phyloP scores from a whole-genome alignment of 2,797 vertebrate genomes.

The Gymnoscopelus microlampas region DNA sequence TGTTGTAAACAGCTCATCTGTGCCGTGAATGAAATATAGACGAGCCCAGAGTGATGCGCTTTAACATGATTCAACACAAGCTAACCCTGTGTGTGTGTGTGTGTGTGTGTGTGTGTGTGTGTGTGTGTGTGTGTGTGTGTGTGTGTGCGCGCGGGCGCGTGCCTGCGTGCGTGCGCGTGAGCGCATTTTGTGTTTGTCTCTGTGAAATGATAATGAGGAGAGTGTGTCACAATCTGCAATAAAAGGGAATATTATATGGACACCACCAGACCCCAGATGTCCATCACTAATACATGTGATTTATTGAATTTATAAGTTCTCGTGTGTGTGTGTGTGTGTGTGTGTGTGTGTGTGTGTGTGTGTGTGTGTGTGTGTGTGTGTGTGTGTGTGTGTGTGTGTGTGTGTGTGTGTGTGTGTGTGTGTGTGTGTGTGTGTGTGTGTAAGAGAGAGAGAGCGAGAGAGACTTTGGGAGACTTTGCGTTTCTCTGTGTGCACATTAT shows the following conservation, averaged over 20 bases:
- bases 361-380: conserved; percentile 5
- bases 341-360: conserved; percentile 9
- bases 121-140: conserved; percentile 16
- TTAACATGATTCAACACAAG: conserved; percentile 68
- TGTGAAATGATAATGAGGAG: conserved; percentile 56
- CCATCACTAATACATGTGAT: conserved; percentile 68
- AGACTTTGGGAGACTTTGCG: background rate
- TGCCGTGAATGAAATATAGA: conserved; percentile 71
- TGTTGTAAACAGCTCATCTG: conserved; percentile 76
- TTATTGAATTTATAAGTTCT: conserved; percentile 46
- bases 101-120: conserved; percentile 5
- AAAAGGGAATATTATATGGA: conserved; percentile 70
- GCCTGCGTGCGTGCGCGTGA: conserved; percentile 37
- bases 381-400: conserved; percentile 12
- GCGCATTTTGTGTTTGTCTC: conserved; percentile 14
- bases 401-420: conserved; percentile 4
- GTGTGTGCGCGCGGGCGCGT: background rate
- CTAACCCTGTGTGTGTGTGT: conserved; percentile 45
- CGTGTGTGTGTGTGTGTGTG: background rate
- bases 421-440: conserved; percentile 4
- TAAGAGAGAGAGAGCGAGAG: no score
- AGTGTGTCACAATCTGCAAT: conserved; percentile 54
- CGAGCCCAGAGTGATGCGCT: conserved; percentile 56
- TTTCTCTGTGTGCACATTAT: conserved; percentile 14
- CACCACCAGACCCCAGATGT: conserved; percentile 57